Evolutionary conservation across 2,113 vertebrate species (phyloP), one percentile per base, ranked within the genome.

Genomic region (Mugil cephalus): DNA sequence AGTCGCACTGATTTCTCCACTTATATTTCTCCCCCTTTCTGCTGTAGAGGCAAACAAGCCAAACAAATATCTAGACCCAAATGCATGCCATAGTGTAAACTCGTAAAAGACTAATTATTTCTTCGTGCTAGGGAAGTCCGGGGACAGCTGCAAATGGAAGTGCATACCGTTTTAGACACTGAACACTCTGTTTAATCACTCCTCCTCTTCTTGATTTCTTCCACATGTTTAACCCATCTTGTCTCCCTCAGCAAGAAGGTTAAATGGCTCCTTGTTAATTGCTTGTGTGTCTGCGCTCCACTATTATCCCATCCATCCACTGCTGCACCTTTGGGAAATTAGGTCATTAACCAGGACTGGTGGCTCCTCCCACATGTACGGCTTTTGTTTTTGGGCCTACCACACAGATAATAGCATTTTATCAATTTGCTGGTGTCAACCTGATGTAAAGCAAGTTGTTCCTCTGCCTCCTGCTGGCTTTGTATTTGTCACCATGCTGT

Each of bases 201-300:
- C 24, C 46, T 8, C 34, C 34, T 42, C 61, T 63, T 67, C 19
- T 56, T 73, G 12, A 55, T 77, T 74, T 54, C 30, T 53, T 47
- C 17, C 18, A 10, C 8, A 24, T 52, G 60, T 87, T 83, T 64
- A 85, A 88, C 72, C 58, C 54, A 18, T 47, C 58, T 48, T 64
- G 63, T 88, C 69, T 53, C 34, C 34, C 66, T 74, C n/a, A 51
- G 43, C 34, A 15, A 50, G 54, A 68, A 77, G 87, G 85, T 86
- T 80, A 86, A 88, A 87, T 46, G 48, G 72, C 69, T 77, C 4
- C 54, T 60, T 70, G 58, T 66, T 88, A 91, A 89, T 86, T 84
- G 79, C 47, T 58, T 63, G 69, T 73, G 38, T 81, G 60, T 82
- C 47, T 71, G 48, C 3, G 3, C 13, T 4, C 30, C 12, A 8